Conservation (phyloP, 2,888 invertebrate genomes). For the Oscheius sp. region DNA sequence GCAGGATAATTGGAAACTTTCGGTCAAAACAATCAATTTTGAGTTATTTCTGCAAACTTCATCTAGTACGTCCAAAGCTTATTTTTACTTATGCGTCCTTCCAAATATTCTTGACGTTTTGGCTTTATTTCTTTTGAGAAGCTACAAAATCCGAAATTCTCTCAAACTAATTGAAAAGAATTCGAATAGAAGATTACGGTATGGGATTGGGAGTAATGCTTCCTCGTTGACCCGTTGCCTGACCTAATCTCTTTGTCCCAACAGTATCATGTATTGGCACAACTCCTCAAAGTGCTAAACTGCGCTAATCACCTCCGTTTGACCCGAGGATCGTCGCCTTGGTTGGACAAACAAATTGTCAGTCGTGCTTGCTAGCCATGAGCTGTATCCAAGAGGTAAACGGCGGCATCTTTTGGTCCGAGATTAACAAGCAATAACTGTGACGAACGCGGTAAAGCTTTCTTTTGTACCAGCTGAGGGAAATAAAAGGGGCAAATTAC, state of each 20-base stretch:
- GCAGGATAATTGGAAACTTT: no score
- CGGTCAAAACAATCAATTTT: no score
- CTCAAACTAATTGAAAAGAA: background rate
- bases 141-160: background rate
- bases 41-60: no score
- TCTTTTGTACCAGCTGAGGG: background rate
- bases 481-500: background rate
- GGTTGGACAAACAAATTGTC: constrained; percentile 11
- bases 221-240: background rate
- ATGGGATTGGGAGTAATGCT: background rate
- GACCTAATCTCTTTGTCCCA: background rate
- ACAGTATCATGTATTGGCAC: constrained; percentile 26
- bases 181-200: background rate
- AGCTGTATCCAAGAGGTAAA: constrained; percentile 19
- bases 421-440: constrained; percentile 17
- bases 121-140: no score
- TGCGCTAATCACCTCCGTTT: constrained; percentile 6
- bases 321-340: constrained; percentile 25
- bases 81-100: no score
- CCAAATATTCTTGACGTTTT: no score
- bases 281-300: constrained; percentile 23
- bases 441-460: constrained; percentile 10
- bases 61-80: no score
- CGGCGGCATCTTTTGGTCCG: constrained; percentile 11
- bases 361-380: no score